A percentile compares a stretch with the other conserved stretches of the same genome.
Conservation (phyloP, 2,797 vertebrate genomes). For the Dryobates pubescens region DNA sequence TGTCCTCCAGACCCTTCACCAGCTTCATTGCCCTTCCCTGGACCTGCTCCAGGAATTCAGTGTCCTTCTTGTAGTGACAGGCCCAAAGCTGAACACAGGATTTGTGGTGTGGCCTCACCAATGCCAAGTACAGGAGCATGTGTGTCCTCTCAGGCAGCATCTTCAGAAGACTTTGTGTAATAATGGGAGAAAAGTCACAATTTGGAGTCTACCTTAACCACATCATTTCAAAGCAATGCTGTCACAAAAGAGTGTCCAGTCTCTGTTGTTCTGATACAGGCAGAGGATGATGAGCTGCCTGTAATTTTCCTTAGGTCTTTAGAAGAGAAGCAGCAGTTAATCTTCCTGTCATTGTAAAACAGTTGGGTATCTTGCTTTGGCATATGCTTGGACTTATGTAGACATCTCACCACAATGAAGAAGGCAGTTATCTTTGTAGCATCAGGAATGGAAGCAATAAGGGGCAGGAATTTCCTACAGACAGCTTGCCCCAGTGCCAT, state of each 20-base stretch:
- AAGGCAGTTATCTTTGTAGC: background rate
- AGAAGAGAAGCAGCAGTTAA: background rate
- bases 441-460: background rate
- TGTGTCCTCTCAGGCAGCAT: background rate
- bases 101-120: no score
- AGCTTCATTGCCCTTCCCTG: no score
- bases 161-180: background rate
- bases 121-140: no score
- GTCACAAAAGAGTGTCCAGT: background rate
- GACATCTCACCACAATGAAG: background rate
- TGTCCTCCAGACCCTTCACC: no score
- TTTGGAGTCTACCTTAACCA: background rate
- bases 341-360: background rate
- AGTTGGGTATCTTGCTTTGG: background rate
- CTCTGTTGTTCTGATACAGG: background rate
- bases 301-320: background rate
- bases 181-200: background rate
- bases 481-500: background rate
- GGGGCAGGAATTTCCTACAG: slow-evolving; percentile 5
- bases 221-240: background rate
- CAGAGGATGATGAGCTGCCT: background rate
- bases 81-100: no score
- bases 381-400: background rate
- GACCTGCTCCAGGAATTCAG: no score
- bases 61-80: no score